Conservation (phyloP, 2,888 invertebrate species). For the Xestia sexstrigata region DNA sequence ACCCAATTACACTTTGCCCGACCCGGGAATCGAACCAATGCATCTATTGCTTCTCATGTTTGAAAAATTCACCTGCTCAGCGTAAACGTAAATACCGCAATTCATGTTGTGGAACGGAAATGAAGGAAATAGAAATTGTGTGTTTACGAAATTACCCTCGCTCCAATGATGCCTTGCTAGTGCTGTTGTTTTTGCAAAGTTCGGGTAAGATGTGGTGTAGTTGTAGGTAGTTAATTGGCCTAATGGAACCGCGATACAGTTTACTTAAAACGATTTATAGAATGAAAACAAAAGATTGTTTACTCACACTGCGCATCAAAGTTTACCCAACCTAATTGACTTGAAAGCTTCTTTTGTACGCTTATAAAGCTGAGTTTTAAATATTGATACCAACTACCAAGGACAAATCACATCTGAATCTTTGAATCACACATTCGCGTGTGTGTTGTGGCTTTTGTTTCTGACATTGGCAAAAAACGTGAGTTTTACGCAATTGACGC, state of each 20-base stretch:
- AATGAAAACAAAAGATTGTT: slow-evolving; percentile 25
- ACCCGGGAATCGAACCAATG: no score
- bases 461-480: no score
- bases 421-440: background rate
- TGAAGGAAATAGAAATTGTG: background rate
- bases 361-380: slow-evolving; percentile 17
- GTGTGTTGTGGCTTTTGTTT: background rate
- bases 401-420: slow-evolving; percentile 1
- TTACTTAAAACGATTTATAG: background rate
- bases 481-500: no score
- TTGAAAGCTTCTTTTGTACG: slow-evolving; percentile 23
- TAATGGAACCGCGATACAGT: background rate
- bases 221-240: background rate
- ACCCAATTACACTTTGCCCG: no score
- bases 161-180: background rate
- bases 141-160: background rate
- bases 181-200: background rate
- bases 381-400: slow-evolving; percentile 11
- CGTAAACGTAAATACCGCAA: background rate
- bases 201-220: background rate
- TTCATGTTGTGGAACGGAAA: background rate
- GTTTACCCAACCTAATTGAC: slow-evolving; percentile 54
- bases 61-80: background rate
- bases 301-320: slow-evolving; percentile 13
- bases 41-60: no score